These are phyloP conservation scores for Girardinichthys multiradiatus DNA, from an alignment of 2,113 vertebrate species.

Conservation along the genomic window DNA sequence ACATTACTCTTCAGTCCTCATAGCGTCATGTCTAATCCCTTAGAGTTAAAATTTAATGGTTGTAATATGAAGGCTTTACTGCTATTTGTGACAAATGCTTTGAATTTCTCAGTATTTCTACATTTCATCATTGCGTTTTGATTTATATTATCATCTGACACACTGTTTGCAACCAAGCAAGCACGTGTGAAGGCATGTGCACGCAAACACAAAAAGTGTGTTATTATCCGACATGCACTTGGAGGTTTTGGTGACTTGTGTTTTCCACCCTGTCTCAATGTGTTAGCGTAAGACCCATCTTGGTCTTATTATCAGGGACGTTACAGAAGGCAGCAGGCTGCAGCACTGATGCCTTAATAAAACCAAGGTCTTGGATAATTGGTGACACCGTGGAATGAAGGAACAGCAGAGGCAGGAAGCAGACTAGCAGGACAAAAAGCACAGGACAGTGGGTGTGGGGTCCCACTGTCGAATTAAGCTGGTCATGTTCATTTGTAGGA, in stretches of 20 bases:
- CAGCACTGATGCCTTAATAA: constrained; percentile 85
- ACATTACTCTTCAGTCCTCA: not conserved
- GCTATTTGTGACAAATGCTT: constrained; percentile 20
- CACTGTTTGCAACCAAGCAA: constrained; percentile 23
- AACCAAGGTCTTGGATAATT: constrained; percentile 87
- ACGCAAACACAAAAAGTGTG: constrained; percentile 24
- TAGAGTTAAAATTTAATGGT: not conserved
- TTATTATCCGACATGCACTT: constrained; percentile 14
- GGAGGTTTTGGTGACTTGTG: not conserved
- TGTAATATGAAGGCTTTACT: not conserved
- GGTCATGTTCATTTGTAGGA: constrained; percentile 73
- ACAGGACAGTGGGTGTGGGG: constrained; percentile 64
- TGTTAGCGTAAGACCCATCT: constrained; percentile 74
- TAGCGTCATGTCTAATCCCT: not conserved
- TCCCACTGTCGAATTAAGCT: constrained; percentile 64
- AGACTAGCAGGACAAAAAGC: constrained; percentile 60
- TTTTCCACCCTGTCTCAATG: constrained; percentile 16
- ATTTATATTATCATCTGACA: constrained; percentile 55
- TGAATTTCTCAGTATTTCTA: constrained; percentile 23
- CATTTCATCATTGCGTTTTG: constrained; percentile 51
- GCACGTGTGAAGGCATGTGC: constrained; percentile 41
- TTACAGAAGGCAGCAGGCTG: constrained; percentile 80
- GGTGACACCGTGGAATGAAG: constrained; percentile 81
- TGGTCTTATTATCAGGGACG: constrained; percentile 81
- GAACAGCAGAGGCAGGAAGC: constrained; percentile 71